Conservation (phyloP, 2,888 invertebrate genomes). For the Acrocyrtus sp. region DNA sequence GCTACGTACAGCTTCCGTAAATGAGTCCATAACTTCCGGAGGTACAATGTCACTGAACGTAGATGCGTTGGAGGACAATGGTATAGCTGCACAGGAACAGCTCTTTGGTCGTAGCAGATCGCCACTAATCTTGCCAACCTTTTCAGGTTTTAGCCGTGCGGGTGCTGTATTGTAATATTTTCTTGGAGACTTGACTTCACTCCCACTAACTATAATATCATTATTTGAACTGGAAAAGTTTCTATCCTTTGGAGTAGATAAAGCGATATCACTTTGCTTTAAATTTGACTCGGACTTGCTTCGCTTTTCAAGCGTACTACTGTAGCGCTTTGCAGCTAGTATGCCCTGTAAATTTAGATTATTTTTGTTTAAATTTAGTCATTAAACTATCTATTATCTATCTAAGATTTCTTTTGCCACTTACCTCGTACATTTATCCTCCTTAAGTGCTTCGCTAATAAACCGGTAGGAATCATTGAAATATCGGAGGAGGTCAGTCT, state of each 20-base stretch:
- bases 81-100: constrained; percentile 61
- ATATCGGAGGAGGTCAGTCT: constrained; percentile 93
- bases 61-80: constrained; percentile 9
- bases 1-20: constrained; percentile 59
- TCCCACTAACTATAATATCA: constrained; percentile 55
- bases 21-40: constrained; percentile 60
- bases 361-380: not conserved
- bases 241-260: constrained; percentile 56
- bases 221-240: constrained; percentile 59
- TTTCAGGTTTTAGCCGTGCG: constrained; percentile 61
- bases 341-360: constrained; percentile 76
- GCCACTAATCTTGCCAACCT: constrained; percentile 40
- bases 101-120: constrained; percentile 59
- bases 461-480: constrained; percentile 99
- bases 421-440: constrained; percentile 85
- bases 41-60: constrained; percentile 57
- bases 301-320: constrained; percentile 80
- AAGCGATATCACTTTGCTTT: constrained; percentile 72
- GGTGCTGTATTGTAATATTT: constrained; percentile 64
- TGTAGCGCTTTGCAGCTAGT: constrained; percentile 95
- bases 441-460: constrained; percentile 88
- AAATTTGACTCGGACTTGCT: constrained; percentile 93
- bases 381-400: too few relatives aligned
- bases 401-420: constrained; percentile 1
- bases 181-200: constrained; percentile 58